Conservation (phyloP, 2,113 vertebrate genomes). For the Eulacestoma nigropectus region DNA sequence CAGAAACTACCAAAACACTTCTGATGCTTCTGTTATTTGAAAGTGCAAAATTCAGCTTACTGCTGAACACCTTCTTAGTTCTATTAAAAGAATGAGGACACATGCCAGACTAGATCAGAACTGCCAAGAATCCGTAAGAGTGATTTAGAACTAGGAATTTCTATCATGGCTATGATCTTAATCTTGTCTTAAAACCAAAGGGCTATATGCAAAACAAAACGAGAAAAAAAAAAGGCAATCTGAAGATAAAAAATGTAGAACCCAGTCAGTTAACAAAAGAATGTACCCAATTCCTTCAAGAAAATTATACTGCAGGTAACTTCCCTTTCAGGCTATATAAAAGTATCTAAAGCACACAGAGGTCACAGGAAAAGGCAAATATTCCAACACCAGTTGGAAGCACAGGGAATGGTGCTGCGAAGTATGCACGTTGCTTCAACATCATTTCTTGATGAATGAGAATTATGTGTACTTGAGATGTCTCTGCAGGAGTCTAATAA, state of each 20-base stretch:
- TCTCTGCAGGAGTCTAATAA: constrained; percentile 32
- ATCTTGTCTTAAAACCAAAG: not conserved
- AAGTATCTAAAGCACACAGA: not conserved
- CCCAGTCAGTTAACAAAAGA: not conserved
- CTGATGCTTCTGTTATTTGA: not conserved
- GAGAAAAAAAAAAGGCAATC: not conserved
- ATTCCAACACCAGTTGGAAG: not conserved
- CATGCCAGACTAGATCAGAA: not conserved
- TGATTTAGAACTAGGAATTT: not conserved
- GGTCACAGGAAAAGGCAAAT: constrained; percentile 6
- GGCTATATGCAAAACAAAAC: not conserved
- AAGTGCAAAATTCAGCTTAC: not conserved
- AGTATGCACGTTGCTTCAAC: not conserved
- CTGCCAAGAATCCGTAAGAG: not conserved
- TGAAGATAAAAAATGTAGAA: not conserved
- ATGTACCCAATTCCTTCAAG: not conserved
- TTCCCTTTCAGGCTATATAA: not conserved
- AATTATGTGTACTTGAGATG: not conserved
- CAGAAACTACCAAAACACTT: not conserved
- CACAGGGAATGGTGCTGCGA: not conserved
- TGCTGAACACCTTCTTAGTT: not conserved
- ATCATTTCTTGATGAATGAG: constrained; percentile 33
- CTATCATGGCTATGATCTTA: not conserved
- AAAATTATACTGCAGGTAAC: not conserved
- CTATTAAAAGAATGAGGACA: not conserved